Conservation (phyloP, 2,797 vertebrate genomes). For the Carduelis carduelis region DNA sequence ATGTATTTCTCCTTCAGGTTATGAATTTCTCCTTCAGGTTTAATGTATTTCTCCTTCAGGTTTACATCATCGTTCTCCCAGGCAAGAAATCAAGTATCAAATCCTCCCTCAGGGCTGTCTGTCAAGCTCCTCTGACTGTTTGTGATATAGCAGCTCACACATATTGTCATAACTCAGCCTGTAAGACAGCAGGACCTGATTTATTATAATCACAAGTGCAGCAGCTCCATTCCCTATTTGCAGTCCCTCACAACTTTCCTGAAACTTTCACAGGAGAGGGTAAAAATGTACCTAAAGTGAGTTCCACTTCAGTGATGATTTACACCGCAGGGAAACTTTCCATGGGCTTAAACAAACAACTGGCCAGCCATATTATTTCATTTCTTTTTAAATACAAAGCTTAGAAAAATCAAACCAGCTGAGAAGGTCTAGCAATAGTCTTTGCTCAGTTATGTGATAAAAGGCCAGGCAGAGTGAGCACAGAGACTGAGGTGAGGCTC, state of each 20-base stretch:
- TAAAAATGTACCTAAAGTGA: neutral
- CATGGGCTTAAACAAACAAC: neutral
- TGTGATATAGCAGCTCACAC: neutral
- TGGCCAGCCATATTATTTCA: neutral
- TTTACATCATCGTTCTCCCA: neutral
- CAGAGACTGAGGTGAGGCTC: accelerated
- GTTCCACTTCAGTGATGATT: neutral
- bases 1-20: neutral
- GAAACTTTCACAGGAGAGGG: neutral
- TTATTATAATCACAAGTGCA: neutral
- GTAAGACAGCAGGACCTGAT: neutral
- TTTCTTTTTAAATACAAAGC: neutral
- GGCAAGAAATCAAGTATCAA: neutral
- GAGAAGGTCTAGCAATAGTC: neutral
- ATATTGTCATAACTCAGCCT: neutral
- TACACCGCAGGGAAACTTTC: neutral
- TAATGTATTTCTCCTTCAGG: neutral
- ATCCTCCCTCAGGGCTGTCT: neutral
- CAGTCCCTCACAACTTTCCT: neutral
- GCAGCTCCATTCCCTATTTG: neutral
- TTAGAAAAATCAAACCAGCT: neutral
- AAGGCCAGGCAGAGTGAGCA: neutral
- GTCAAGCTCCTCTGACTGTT: neutral
- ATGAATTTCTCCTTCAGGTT: neutral
- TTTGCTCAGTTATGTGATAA: neutral